Percentiles rank a stretch among this genome's conserved stretches.
These are phyloP conservation scores for Bubo blakistoni DNA, from an alignment of 2,113 vertebrate species.

Conservation along the genomic window DNA sequence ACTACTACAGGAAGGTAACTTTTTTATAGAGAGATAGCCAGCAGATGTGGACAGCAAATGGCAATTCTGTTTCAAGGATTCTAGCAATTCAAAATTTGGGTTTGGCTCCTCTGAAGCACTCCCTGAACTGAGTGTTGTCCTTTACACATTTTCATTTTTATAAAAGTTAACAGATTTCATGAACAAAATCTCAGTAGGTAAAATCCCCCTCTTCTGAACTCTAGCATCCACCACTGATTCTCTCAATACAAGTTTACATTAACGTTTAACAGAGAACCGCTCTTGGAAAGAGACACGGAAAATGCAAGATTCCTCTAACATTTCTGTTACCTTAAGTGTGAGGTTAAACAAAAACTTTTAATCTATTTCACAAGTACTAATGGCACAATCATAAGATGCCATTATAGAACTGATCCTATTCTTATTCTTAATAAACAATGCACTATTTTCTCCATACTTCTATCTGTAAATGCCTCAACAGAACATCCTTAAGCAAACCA, in stretches of 20 bases:
- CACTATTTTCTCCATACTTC: not conserved
- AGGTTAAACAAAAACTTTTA: not conserved
- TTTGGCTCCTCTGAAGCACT: not conserved
- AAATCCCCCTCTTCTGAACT: not conserved
- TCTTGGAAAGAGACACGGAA: not conserved
- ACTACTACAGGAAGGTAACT: not conserved
- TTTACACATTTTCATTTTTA: not conserved
- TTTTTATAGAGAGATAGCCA: not conserved
- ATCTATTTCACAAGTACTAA: not conserved
- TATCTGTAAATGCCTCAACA: not conserved
- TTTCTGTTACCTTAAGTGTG: not conserved
- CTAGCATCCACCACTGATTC: not conserved
- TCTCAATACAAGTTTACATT: not conserved
- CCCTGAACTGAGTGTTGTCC: not conserved
- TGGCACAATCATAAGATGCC: not conserved
- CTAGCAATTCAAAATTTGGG: too few relatives aligned
- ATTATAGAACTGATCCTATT: not conserved
- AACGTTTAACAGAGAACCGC: not conserved
- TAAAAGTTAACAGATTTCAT: not conserved
- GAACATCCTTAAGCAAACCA: not conserved
- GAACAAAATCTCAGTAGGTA: not conserved
- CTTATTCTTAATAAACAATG: not conserved
- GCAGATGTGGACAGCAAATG: not conserved
- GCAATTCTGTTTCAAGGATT: not conserved
- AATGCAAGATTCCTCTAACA: not conserved